Conservation (phyloP, 1,140 invertebrate genomes). For the Anadara kagoshimensis region DNA sequence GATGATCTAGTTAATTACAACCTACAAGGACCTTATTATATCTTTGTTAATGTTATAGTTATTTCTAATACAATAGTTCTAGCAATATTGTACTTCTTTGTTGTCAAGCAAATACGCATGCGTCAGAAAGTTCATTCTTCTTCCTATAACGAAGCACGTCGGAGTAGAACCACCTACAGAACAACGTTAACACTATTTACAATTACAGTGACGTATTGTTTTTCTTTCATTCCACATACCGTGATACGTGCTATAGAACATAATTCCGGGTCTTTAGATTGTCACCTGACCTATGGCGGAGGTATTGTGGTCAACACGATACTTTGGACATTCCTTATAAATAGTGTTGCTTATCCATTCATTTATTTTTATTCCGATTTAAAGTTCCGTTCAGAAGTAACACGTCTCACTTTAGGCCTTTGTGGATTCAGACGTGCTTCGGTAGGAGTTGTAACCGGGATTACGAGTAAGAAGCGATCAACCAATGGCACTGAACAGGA, state of each 20-base stretch:
- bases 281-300: background rate
- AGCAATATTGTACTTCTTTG: background rate
- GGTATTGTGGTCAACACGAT: background rate
- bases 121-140: background rate
- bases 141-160: background rate
- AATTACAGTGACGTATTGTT: background rate
- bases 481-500: too few relatives aligned
- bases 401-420: background rate
- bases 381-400: background rate
- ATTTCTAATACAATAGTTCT: background rate
- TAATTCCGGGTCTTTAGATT: background rate
- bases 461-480: too few relatives aligned
- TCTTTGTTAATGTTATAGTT: background rate
- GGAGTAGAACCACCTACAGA: background rate
- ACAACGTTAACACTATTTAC: slow-evolving; percentile 10
- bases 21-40: background rate
- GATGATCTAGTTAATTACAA: background rate
- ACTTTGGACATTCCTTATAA: slow-evolving; percentile 5
- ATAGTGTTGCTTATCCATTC: slow-evolving; percentile 3
- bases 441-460: too few relatives aligned
- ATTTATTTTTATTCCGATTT: slow-evolving; percentile 12
- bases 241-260: slow-evolving; percentile 1
- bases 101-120: slow-evolving; percentile 1
- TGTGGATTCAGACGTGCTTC: too few relatives aligned
- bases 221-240: slow-evolving; percentile 13